Evolutionary conservation across 2,888 invertebrate species (phyloP), one percentile per base, ranked within the genome.

Genomic region (Thyatira batis): DNA sequence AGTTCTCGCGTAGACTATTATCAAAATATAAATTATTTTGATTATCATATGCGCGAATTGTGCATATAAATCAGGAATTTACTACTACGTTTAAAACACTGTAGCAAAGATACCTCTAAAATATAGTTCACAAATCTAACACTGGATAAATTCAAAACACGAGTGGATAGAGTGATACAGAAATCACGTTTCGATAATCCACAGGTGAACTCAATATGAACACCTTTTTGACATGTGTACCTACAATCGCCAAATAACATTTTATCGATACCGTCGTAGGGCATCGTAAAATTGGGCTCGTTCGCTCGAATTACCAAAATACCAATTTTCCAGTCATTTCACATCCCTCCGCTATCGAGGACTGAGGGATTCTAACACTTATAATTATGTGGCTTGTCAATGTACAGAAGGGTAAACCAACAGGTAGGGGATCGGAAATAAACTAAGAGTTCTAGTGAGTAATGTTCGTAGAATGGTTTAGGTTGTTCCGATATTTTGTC

Each of bases 241-340:
- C n/a, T n/a, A n/a, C 17, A 8, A 17, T 39, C 39, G 8, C 39
- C 39, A 1, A 39, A 39, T 39, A 39, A 39, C 39, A 39, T 17
- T 39, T 39, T 39, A 39, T 17, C 39, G n/a, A 13, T 11, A 33
- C 13, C 13, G 11, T 5, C 33, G 46, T 49, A 21, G 50, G 44
- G 48, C 30, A 25, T 51, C 52, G 53, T 13, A 39, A 55, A 60
- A 67, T 61, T 63, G 59, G 21, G 50, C 61, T 63, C 50, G 21
- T 48, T 45, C 52, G 67, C 59, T 60, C 55, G 63, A 65, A 51
- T 57, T 54, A 55, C 21, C 58, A 21, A 33, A 55, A 57, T 57
- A 50, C 53, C 60, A 67, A 67, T 67, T 67, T 67, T 63, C 53
- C 61, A 53, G 53, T 56, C 23, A 39, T 28, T 53, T 57, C 58